A percentile compares a stretch with the other conserved stretches of the same genome.
These are phyloP conservation scores for Nannospalax galili DNA, from an alignment of 2,113 vertebrate species.

Conservation along the genomic window DNA sequence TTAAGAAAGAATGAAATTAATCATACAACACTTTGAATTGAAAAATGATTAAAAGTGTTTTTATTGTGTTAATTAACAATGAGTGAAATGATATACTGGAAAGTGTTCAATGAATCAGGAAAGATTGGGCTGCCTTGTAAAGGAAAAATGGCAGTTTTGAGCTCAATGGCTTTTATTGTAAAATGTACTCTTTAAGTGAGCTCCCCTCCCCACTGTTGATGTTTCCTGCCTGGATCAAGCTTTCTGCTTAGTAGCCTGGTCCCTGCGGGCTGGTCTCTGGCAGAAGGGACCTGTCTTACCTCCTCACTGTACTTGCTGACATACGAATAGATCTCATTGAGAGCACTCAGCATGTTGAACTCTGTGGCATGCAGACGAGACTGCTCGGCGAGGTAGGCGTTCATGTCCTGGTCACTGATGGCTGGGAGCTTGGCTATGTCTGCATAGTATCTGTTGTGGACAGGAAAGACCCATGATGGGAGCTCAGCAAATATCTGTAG, in stretches of 20 bases:
- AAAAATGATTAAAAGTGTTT: neutral
- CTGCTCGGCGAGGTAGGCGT: slow-evolving; percentile 98
- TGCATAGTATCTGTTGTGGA: slow-evolving; percentile 93
- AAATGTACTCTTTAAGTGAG: neutral
- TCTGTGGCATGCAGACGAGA: slow-evolving; percentile 95
- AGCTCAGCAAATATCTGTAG: neutral
- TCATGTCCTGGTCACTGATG: slow-evolving; percentile 99
- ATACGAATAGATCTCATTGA: slow-evolving; percentile 99
- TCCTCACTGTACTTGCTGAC: slow-evolving; percentile 99
- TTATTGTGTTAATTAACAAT: neutral
- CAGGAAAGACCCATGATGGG: neutral
- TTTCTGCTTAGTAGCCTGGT: rapidly evolving
- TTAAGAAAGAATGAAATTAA: slow-evolving; percentile 29
- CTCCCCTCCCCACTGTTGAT: neutral
- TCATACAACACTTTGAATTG: neutral
- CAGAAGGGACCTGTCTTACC: slow-evolving; percentile 84
- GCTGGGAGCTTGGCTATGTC: slow-evolving; percentile 97
- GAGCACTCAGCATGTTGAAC: slow-evolving; percentile 98
- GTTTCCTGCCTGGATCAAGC: neutral
- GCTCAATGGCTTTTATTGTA: neutral
- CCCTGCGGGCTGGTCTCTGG: rapidly evolving
- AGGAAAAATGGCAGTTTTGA: neutral
- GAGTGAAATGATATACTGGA: neutral
- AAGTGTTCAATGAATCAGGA: neutral
- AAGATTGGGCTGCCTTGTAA: neutral